Evolutionary conservation across 2,888 invertebrate genomes (phyloP).

Genomic region (Deilephila elpenor): DNA sequence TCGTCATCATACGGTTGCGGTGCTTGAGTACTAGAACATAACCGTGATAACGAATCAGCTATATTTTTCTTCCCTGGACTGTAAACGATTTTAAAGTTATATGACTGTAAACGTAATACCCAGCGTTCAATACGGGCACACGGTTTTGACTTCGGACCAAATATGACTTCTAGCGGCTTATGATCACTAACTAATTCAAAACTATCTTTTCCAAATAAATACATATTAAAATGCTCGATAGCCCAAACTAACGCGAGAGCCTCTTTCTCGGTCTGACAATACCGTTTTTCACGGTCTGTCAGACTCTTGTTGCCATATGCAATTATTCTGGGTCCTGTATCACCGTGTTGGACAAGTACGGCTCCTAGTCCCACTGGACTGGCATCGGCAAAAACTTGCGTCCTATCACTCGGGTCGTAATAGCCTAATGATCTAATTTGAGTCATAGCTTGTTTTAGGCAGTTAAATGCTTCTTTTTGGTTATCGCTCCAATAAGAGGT

Average conservation of each 20-base stretch:
- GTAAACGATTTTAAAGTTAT: slow-evolving; percentile 18
- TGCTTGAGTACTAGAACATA: background rate
- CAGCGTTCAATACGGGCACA: slow-evolving; percentile 50
- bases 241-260: slow-evolving; percentile 43
- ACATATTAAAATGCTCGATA: slow-evolving; percentile 42
- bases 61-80: background rate
- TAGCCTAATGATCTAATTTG: slow-evolving; percentile 38
- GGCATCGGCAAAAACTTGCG: slow-evolving; percentile 44
- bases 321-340: background rate
- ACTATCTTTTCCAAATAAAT: background rate
- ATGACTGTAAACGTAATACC: slow-evolving; percentile 43
- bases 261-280: slow-evolving; percentile 47
- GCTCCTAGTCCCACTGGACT: slow-evolving; percentile 44
- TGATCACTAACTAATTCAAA: background rate
- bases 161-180: slow-evolving; percentile 58
- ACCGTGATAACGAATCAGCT: background rate
- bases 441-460: background rate
- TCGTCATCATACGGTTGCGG: background rate
- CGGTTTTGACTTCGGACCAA: slow-evolving; percentile 51
- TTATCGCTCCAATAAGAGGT: background rate
- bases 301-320: slow-evolving; percentile 29
- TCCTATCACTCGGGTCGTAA: slow-evolving; percentile 41
- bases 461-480: background rate
- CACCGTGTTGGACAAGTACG: slow-evolving; percentile 18
- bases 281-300: slow-evolving; percentile 34